phyloP scores from a whole-genome alignment of 2,113 vertebrate species.

The Corynorhinus townsendii region DNA sequence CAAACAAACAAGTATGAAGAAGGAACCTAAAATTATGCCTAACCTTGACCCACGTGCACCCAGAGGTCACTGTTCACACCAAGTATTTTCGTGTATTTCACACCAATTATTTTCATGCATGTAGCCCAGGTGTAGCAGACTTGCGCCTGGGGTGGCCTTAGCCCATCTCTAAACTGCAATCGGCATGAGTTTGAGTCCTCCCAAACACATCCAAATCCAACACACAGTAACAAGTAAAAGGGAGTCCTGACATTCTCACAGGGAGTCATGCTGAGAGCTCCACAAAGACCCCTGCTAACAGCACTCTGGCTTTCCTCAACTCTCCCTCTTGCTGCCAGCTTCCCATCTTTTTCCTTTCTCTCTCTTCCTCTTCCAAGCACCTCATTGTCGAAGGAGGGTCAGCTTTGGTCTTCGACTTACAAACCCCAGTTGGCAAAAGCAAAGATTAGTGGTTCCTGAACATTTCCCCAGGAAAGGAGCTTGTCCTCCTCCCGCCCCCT shows the following conservation, averaged over 20 bases:
- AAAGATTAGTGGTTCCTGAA: not conserved
- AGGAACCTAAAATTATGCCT: not conserved
- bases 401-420: not conserved
- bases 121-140: not conserved
- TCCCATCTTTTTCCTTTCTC: not conserved
- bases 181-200: not conserved
- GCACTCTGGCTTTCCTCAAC: not conserved
- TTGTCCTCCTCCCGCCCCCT: too few relatives aligned
- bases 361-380: not conserved
- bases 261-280: not conserved
- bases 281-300: not conserved
- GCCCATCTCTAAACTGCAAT: not conserved
- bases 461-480: not conserved
- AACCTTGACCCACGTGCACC: accelerated
- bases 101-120: not conserved
- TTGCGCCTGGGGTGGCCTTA: not conserved
- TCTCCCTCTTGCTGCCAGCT: too few relatives aligned
- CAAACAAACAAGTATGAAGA: not conserved
- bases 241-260: accelerated
- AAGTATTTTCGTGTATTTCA: not conserved
- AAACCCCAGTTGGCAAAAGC: not conserved
- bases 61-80: not conserved
- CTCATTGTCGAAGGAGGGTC: not conserved
- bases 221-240: not conserved
- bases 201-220: not conserved